Conservation (phyloP, 2,113 vertebrate species). For the Rafetus swinhoei region DNA sequence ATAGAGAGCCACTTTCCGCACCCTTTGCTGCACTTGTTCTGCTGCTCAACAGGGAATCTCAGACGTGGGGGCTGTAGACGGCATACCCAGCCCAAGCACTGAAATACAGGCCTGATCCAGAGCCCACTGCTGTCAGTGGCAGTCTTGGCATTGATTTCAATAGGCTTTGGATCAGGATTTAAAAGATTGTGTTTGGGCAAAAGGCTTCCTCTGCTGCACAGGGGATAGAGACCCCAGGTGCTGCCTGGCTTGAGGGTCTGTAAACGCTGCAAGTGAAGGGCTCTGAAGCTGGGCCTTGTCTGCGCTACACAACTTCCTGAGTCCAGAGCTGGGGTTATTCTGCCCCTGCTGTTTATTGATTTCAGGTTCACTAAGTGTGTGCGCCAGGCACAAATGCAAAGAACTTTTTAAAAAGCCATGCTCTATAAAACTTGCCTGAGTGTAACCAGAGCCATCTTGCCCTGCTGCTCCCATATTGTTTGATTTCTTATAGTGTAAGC, state of each 20-base stretch:
- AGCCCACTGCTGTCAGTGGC: neutral
- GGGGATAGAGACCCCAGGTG: neutral
- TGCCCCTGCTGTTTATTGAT: neutral
- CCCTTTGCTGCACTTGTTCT: neutral
- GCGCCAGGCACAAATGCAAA: neutral
- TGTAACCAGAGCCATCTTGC: neutral
- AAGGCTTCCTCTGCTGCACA: neutral
- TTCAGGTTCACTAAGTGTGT: fast-evolving
- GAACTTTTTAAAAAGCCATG: neutral
- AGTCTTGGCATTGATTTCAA: neutral
- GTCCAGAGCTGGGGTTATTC: neutral
- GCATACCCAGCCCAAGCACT: neutral
- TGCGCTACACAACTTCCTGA: neutral
- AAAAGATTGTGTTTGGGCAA: neutral
- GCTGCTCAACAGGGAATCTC: neutral
- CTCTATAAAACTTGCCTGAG: neutral
- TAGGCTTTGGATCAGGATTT: neutral
- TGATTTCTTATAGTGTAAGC: neutral
- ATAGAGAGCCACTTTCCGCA: too few species aligned
- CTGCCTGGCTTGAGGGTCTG: neutral
- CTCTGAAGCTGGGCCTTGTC: neutral
- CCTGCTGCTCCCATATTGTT: neutral
- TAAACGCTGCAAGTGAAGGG: neutral
- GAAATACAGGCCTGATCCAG: neutral
- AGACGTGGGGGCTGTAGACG: neutral